Conservation (phyloP, 2,797 vertebrate genomes). For the Silurus aristotelis region DNA sequence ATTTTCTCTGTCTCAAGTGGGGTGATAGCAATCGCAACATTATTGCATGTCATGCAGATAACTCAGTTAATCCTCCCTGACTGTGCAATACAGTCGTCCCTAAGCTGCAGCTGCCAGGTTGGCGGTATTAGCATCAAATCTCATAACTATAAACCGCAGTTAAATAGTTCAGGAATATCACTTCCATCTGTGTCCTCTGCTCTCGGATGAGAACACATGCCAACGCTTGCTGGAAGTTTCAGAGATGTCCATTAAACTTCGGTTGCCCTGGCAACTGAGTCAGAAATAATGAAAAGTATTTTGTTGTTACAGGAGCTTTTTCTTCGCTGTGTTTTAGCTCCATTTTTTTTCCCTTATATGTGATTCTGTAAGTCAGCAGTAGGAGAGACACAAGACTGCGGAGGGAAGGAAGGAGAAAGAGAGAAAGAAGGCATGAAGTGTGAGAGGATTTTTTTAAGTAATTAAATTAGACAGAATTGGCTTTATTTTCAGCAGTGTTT, state of each 20-base stretch:
- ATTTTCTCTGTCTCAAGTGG: constrained; percentile 11
- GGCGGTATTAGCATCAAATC: constrained; percentile 19
- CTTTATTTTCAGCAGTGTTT: not conserved
- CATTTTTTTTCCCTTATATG: not conserved
- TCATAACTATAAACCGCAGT: constrained; percentile 15
- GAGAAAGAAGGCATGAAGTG: not conserved
- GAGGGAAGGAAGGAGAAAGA: not conserved
- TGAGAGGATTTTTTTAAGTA: not conserved
- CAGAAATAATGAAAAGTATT: constrained; percentile 29
- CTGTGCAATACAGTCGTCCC: constrained; percentile 14
- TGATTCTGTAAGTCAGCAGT: not conserved
- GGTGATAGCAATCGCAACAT: constrained; percentile 18
- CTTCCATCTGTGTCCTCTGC: constrained; percentile 23
- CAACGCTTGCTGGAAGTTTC: constrained; percentile 35
- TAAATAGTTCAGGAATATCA: constrained; percentile 28
- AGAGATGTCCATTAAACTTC: constrained; percentile 45
- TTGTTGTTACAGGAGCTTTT: not conserved
- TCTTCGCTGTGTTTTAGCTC: not conserved
- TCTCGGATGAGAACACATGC: constrained; percentile 1
- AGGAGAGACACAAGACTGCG: not conserved
- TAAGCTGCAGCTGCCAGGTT: not conserved
- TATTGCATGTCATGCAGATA: constrained; percentile 31
- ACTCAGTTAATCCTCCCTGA: not conserved
- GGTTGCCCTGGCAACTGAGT: constrained; percentile 43
- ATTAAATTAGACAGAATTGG: not conserved